phyloP scores from a whole-genome alignment of 2,113 vertebrate species.

The Anoura caudifer region DNA sequence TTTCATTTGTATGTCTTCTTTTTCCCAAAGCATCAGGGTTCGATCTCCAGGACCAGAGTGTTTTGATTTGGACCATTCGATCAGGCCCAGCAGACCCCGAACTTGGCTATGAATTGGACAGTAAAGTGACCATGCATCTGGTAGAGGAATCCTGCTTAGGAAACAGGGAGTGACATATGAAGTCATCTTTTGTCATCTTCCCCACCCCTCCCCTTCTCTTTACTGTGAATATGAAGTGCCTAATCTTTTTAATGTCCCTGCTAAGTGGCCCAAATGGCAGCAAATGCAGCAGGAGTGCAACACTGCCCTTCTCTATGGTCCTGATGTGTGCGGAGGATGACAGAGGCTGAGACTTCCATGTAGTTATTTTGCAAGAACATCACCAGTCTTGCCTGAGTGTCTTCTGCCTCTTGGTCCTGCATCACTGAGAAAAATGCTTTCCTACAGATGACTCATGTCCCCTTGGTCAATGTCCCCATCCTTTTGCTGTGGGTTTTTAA shows the following conservation, averaged over 20 bases:
- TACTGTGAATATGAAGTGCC: background rate
- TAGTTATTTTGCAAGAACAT: background rate
- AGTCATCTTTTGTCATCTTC: background rate
- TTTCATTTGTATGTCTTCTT: background rate
- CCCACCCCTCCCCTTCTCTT: background rate
- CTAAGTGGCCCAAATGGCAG: background rate
- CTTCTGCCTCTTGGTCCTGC: background rate
- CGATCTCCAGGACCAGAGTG: background rate
- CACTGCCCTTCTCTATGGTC: rapidly evolving
- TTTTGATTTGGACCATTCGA: background rate
- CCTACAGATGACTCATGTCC: background rate
- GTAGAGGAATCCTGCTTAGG: background rate
- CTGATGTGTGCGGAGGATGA: background rate
- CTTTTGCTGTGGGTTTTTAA: background rate
- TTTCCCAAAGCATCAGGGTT: background rate
- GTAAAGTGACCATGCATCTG: background rate
- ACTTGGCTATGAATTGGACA: background rate
- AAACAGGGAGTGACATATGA: background rate
- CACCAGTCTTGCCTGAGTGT: background rate
- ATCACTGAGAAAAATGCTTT: background rate
- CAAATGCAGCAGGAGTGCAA: background rate
- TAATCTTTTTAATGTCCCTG: background rate
- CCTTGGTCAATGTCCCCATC: background rate
- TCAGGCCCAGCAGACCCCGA: background rate
- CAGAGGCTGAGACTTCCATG: background rate